Conservation (phyloP, 2,888 invertebrate genomes). For the Cylindroiulus punctatus region DNA sequence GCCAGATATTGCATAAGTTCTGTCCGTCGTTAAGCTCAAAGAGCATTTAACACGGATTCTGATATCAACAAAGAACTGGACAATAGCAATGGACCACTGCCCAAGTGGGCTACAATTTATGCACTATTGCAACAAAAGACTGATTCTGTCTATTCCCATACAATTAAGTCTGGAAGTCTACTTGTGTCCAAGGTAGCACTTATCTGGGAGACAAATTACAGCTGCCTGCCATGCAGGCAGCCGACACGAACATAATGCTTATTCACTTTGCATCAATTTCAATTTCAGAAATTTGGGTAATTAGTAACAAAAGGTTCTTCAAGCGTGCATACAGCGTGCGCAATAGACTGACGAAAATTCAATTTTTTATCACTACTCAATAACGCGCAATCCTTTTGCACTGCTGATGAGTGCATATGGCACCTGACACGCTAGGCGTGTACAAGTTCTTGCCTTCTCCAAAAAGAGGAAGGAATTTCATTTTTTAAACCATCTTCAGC, state of each 20-base stretch:
- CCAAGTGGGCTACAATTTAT: neutral
- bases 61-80: neutral
- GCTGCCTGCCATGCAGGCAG: neutral
- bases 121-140: neutral
- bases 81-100: neutral
- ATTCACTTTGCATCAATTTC: conserved; percentile 35
- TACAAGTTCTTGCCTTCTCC: conserved; percentile 21
- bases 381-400: neutral
- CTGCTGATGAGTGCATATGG: neutral
- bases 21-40: too few relatives aligned
- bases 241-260: neutral
- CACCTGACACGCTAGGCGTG: conserved; percentile 3
- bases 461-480: conserved; percentile 34
- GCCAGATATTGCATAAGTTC: too few relatives aligned
- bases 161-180: conserved; percentile 19
- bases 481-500: conserved; percentile 37
- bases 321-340: neutral
- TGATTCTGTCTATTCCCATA: neutral
- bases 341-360: conserved; percentile 3
- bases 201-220: conserved; percentile 19
- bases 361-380: conserved; percentile 15
- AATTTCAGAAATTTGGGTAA: conserved; percentile 28
- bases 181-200: neutral
- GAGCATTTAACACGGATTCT: too few relatives aligned
- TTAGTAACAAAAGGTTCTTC: neutral